Evolutionary conservation across 2,888 invertebrate species (phyloP).

Genomic region (Tenthredo livida): DNA sequence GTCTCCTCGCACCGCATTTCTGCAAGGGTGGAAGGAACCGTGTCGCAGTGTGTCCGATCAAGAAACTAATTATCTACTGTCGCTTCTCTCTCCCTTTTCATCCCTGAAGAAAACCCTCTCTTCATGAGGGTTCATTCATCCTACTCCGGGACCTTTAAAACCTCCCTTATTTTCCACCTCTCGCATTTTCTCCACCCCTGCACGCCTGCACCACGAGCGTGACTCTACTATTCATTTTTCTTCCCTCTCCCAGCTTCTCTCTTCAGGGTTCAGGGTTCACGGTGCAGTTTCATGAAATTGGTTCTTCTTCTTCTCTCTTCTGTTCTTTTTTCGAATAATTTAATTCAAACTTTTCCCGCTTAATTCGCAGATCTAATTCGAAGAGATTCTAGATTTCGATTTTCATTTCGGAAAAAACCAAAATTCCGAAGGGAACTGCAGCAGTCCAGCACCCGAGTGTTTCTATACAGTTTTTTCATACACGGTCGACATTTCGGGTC

Average conservation of each 20-base stretch:
- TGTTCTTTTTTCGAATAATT: background rate
- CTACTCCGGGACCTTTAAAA: slow-evolving; percentile 51
- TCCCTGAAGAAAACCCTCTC: background rate
- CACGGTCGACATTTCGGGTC: background rate
- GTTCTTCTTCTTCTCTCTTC: background rate
- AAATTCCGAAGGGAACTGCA: too few relatives aligned
- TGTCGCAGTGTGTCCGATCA: slow-evolving; percentile 67
- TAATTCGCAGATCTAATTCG: too few relatives aligned
- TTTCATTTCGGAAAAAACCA: too few relatives aligned
- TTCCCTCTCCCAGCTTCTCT: background rate
- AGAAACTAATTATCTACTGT: slow-evolving; percentile 74
- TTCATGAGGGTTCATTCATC: slow-evolving; percentile 61
- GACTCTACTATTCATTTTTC: background rate
- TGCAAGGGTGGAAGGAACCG: slow-evolving; percentile 6
- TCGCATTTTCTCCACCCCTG: background rate
- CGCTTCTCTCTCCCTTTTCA: slow-evolving; percentile 50
- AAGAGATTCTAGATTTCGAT: too few relatives aligned
- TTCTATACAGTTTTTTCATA: background rate
- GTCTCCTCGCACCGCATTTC: slow-evolving; percentile 29
- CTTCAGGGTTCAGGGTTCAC: background rate
- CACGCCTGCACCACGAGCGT: background rate
- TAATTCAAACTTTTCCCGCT: too few relatives aligned
- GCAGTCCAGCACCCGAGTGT: too few relatives aligned
- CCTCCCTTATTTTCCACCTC: background rate
- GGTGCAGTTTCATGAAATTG: background rate